phyloP scores from a whole-genome alignment of 2,113 vertebrate species.

The Ammodramus savannarum region DNA sequence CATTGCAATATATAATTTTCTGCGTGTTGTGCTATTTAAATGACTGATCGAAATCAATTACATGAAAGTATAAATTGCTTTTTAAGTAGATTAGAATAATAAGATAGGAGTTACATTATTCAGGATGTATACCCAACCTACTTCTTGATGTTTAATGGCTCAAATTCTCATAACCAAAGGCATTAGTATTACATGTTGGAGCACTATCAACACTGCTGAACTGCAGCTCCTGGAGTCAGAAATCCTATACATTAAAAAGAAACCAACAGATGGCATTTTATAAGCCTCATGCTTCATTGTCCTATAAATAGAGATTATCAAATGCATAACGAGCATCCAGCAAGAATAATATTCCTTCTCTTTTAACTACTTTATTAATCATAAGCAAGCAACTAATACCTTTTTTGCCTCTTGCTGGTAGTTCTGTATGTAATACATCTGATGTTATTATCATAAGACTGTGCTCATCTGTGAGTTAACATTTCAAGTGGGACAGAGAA shows the following conservation, averaged over 20 bases:
- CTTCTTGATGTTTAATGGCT: slow-evolving; percentile 1
- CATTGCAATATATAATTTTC: not conserved
- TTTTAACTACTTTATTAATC: slow-evolving; percentile 41
- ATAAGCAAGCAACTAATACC: not conserved
- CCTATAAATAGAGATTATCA: slow-evolving; percentile 50
- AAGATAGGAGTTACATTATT: not conserved
- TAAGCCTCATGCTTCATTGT: slow-evolving; percentile 44
- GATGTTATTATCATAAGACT: not conserved
- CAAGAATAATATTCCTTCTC: slow-evolving; percentile 48
- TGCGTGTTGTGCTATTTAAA: not conserved
- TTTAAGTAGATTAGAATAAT: not conserved
- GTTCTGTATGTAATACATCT: not conserved
- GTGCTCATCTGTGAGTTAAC: not conserved
- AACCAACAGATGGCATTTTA: slow-evolving; percentile 57
- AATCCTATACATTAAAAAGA: slow-evolving; percentile 38
- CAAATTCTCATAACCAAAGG: not conserved
- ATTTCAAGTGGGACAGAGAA: not conserved
- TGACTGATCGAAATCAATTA: not conserved
- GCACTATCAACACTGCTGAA: not conserved
- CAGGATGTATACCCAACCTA: not conserved
- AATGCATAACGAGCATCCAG: slow-evolving; percentile 10
- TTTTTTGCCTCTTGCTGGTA: not conserved
- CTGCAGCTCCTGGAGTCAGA: slow-evolving; percentile 10
- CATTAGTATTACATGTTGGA: not conserved
- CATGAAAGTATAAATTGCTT: not conserved